These are phyloP conservation scores for Gymnocheta viridis DNA, from an alignment of 2,888 invertebrate genomes.

Conservation along the genomic window DNA sequence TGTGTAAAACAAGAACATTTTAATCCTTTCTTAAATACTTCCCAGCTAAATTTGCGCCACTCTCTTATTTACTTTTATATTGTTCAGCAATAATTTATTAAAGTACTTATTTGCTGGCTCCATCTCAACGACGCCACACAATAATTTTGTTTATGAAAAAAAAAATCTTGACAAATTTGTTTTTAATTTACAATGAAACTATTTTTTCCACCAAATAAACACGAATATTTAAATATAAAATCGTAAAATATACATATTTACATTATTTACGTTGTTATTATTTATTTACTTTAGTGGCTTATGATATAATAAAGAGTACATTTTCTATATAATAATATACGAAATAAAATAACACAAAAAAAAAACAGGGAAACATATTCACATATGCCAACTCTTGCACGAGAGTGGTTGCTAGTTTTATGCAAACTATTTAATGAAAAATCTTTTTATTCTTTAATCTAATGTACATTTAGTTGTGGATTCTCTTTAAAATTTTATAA, in stretches of 20 bases:
- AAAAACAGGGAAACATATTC: not conserved
- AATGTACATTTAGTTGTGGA: not conserved
- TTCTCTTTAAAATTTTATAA: too few relatives aligned
- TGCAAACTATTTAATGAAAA: not conserved
- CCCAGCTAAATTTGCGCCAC: too few relatives aligned
- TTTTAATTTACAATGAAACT: constrained; percentile 16
- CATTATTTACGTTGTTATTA: constrained; percentile 64
- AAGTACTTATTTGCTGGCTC: not conserved
- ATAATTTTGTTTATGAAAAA: constrained; percentile 3
- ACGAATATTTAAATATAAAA: constrained; percentile 18
- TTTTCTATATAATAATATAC: constrained; percentile 55
- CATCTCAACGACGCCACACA: constrained; percentile 8
- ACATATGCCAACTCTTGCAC: not conserved
- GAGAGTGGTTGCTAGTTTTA: not conserved
- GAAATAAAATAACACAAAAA: constrained; percentile 7
- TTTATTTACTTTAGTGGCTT: constrained; percentile 64
- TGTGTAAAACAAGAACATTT: too few relatives aligned
- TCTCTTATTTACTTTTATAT: too few relatives aligned
- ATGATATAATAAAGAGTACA: constrained; percentile 59
- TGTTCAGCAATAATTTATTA: not conserved
- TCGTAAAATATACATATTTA: constrained; percentile 4
- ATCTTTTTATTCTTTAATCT: not conserved
- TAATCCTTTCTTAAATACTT: too few relatives aligned
- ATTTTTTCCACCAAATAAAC: not conserved
- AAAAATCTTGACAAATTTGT: constrained; percentile 5